Conservation (phyloP, 2,113 vertebrate species). For the Arizona elegans region DNA sequence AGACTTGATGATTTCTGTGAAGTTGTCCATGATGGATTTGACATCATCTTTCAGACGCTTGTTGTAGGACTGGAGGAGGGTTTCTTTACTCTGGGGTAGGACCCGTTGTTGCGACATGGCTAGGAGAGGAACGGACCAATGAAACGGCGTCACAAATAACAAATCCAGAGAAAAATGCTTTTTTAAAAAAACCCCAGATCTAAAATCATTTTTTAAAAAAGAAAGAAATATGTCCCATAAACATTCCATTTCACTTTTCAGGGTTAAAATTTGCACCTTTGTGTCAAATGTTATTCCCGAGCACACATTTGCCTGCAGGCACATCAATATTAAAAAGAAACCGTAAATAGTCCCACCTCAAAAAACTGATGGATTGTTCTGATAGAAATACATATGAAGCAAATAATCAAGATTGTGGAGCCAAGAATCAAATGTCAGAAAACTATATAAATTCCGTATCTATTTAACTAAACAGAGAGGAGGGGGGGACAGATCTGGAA, state of each 20-base stretch:
- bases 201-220: not conserved
- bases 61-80: constrained; percentile 94
- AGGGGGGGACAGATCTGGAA: too few relatives aligned
- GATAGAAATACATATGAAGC: not conserved
- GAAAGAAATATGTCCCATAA: not conserved
- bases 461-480: too few relatives aligned
- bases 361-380: not conserved
- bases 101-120: constrained; percentile 83
- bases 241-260: not conserved
- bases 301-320: not conserved
- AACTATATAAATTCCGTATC: too few relatives aligned
- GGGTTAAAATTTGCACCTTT: not conserved
- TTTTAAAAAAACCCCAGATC: not conserved
- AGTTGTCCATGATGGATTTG: constrained; percentile 93
- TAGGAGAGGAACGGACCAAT: not conserved
- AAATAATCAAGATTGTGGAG: not conserved
- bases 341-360: not conserved
- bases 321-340: not conserved
- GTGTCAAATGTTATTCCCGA: not conserved
- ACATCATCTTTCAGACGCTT: constrained; percentile 95
- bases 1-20: constrained; percentile 93
- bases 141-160: not conserved
- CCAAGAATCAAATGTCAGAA: not conserved
- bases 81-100: constrained; percentile 91
- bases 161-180: not conserved